Evolutionary conservation across 2,797 vertebrate species (phyloP).

Genomic region (Salmo trutta): DNA sequence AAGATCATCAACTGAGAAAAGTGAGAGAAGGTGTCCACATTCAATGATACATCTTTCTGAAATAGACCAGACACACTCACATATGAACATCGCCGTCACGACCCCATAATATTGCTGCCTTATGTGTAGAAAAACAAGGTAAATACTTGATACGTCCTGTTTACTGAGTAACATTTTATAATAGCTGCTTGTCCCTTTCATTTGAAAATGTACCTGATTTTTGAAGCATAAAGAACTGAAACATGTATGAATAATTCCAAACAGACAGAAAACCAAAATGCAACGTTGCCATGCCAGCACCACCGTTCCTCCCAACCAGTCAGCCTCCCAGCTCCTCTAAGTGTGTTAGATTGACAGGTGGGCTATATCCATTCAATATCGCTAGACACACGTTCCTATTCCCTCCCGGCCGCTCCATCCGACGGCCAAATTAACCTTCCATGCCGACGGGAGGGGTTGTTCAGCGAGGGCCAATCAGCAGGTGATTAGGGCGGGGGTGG

Average conservation of each 20-base stretch:
- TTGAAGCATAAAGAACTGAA: constrained; percentile 6
- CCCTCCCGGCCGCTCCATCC: constrained; percentile 79
- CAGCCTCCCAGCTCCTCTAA: constrained; percentile 49
- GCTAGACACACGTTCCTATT: constrained; percentile 79
- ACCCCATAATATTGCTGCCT: neutral
- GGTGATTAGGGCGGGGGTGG: constrained; percentile 80
- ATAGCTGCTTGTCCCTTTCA: neutral
- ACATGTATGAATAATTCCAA: constrained; percentile 1
- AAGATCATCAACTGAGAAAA: neutral
- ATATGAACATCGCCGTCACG: neutral
- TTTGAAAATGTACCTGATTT: neutral
- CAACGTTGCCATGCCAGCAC: neutral
- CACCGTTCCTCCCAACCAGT: constrained; percentile 14
- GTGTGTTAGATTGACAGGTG: constrained; percentile 78
- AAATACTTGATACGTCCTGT: neutral
- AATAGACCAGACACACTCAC: neutral
- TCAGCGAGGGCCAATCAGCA: constrained; percentile 79
- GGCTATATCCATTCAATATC: constrained; percentile 82
- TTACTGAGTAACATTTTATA: neutral
- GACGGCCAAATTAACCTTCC: constrained; percentile 81
- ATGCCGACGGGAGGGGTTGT: constrained; percentile 75
- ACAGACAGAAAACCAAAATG: neutral
- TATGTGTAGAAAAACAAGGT: neutral
- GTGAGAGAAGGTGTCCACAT: neutral
- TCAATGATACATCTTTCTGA: neutral